Base-by-base conservation (phyloP, 2,888 invertebrate genomes). In the Cistogaster globosa region DNA sequence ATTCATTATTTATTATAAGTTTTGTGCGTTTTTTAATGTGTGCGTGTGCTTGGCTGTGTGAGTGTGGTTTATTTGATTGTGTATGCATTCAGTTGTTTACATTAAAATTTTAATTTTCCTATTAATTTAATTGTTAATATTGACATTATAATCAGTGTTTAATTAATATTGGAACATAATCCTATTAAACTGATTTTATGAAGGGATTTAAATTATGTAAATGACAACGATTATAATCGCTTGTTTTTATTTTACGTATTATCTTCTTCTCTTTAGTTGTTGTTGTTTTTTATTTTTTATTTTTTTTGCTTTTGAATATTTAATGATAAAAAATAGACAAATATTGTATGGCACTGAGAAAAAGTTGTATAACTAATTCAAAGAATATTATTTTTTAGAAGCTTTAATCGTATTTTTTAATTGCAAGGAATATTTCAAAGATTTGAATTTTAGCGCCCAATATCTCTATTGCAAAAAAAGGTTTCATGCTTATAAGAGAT, bases 71-170 rank as follows among this genome's bases (percentile, higher is more conserved):
- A 8, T 32, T 32, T 45, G n/a, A 5, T 14, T 65, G 18, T 57
- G 22, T 65, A 20, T 79, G 36, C 22, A 38, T 20, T 6, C 32
- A 20, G 38, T 26, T 53, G 60, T 78, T 72, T 58, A 51, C 58
- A 67, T 67, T 74, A 74, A 80, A 80, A 42, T 81, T 81, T 75
- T 81, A 75, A 75, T 80, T 84, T 84, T 77, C 81, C 84, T 77
- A 77, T 84, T 81, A 81, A 84, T 81, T 77, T 81, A 84, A 77
- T 81, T 84, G 84, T 81, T 81, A 84, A 84, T 77, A 84, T 84
- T 84, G 81, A 81, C 84, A 84, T 69, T 81, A 81, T 81, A 84
- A 84, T 84, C 81, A 84, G 84, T 84, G 77, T 84, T 84, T 84
- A 84, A 84, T 81, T 84, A 84, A 84, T 84, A 84, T 81, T 77